Conservation (phyloP, 2,888 invertebrate genomes). For the Scaptomyza cyrtandrae region DNA sequence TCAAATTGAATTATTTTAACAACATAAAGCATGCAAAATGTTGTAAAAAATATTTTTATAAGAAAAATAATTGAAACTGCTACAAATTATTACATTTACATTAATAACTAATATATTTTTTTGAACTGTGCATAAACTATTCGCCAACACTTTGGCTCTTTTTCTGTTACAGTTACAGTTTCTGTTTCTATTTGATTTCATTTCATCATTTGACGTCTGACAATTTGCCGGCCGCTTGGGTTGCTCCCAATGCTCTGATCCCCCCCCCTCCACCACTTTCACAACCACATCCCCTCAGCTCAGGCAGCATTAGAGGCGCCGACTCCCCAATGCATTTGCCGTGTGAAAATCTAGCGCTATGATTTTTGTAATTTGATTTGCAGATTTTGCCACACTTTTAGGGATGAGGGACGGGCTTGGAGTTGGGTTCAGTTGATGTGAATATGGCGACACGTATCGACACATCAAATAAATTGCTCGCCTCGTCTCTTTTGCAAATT, state of each 20-base stretch:
- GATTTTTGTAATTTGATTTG: constrained; percentile 81
- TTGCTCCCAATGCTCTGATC: not conserved
- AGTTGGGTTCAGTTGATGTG: not conserved
- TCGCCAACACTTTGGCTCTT: constrained; percentile 17
- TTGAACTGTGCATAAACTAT: constrained; percentile 5
- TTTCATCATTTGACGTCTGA: constrained; percentile 79
- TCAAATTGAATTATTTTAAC: not conserved
- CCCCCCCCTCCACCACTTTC: too few species aligned
- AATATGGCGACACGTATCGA: constrained; percentile 62
- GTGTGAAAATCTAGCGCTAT: constrained; percentile 78
- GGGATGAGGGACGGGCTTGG: not conserved
- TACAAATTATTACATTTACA: too few species aligned
- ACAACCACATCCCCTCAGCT: not conserved
- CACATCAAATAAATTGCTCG: constrained; percentile 72
- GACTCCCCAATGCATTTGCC: constrained; percentile 68
- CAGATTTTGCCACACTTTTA: constrained; percentile 63
- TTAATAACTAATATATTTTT: not conserved
- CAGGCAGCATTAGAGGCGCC: not conserved
- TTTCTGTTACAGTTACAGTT: constrained; percentile 55
- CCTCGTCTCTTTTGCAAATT: constrained; percentile 49
- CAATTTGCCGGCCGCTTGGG: constrained; percentile 78
- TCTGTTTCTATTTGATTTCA: constrained; percentile 70
- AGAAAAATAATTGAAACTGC: too few species aligned
- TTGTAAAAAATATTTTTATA: not conserved
- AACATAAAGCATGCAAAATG: not conserved